These are phyloP conservation scores for Pseudomyrmex pallidus DNA, from an alignment of 1,140 invertebrate genomes.

Conservation along the genomic window DNA sequence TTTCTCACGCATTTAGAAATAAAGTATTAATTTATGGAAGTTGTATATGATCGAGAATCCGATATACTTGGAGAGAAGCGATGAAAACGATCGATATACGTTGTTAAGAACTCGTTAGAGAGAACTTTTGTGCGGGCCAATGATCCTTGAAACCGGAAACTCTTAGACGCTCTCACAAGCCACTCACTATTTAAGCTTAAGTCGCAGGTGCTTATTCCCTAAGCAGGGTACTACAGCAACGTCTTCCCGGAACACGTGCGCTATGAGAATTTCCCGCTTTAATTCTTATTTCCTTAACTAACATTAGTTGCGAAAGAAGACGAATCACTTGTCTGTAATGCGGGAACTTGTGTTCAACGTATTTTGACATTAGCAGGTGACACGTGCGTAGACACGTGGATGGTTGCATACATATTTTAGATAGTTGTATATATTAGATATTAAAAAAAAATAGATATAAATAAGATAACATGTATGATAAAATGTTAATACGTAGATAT, in stretches of 20 bases:
- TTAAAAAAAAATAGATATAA: too few species aligned
- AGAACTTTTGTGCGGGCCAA: conserved; percentile 37
- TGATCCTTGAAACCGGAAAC: conserved; percentile 61
- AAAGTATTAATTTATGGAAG: conserved; percentile 12
- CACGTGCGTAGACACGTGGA: background rate
- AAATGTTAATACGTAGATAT: too few species aligned
- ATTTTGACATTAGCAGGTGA: conserved; percentile 43
- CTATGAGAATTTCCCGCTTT: conserved; percentile 39
- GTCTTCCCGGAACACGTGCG: conserved; percentile 42
- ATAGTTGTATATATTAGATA: too few species aligned
- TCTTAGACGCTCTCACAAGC: conserved; percentile 27
- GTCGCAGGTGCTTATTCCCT: conserved; percentile 41
- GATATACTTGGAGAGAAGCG: conserved; percentile 28
- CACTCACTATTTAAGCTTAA: conserved; percentile 8
- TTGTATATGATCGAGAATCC: conserved; percentile 28
- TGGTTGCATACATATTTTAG: background rate
- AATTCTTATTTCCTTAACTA: conserved; percentile 14
- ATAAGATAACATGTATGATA: too few species aligned
- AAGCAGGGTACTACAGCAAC: background rate
- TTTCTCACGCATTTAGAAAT: background rate
- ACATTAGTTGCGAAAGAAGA: background rate
- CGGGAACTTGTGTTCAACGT: conserved; percentile 36
- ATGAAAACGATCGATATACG: conserved; percentile 43
- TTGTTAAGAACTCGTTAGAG: conserved; percentile 51
- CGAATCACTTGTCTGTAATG: conserved; percentile 38